These are phyloP conservation scores for Hiodon alosoides DNA, from an alignment of 2,113 vertebrate species.

Conservation along the genomic window DNA sequence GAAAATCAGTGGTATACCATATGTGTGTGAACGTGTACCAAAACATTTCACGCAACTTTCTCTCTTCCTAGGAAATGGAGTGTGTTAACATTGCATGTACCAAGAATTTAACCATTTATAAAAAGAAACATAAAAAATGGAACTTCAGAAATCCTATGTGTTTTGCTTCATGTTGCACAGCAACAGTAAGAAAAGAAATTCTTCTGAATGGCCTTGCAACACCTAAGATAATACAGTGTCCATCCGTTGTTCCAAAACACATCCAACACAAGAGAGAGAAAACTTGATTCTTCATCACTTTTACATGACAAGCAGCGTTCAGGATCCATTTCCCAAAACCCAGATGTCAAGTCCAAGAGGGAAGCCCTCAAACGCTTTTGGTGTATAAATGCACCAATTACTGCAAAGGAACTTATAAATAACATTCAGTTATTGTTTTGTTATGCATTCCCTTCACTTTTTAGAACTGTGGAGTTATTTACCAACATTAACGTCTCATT, in stretches of 20 bases:
- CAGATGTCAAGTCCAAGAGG: constrained; percentile 26
- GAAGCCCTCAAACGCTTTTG: constrained; percentile 24
- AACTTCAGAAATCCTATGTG: constrained; percentile 26
- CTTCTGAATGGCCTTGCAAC: constrained; percentile 52
- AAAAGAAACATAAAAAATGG: constrained; percentile 17
- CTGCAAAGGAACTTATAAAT: constrained; percentile 35
- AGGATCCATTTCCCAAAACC: constrained; percentile 23
- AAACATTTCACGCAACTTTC: neutral
- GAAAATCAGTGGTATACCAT: neutral
- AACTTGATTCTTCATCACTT: constrained; percentile 37
- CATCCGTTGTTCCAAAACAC: constrained; percentile 20
- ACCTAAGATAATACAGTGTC: constrained; percentile 29
- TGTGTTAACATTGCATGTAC: neutral
- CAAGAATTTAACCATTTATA: constrained; percentile 7
- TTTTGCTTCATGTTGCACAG: constrained; percentile 56
- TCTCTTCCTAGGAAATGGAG: neutral
- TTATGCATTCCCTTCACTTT: constrained; percentile 49
- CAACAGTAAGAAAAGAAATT: constrained; percentile 53
- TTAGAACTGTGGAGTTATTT: constrained; percentile 24
- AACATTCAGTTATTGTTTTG: constrained; percentile 47
- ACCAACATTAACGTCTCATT: constrained; percentile 28
- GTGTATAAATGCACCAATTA: constrained; percentile 23
- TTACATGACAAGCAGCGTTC: constrained; percentile 22
- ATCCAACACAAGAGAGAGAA: constrained; percentile 27
- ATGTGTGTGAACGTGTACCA: neutral